Evolutionary conservation across 2,797 vertebrate genomes (phyloP), one percentile per base, ranked within the genome.

Genomic region (Onychomys arenicola): DNA sequence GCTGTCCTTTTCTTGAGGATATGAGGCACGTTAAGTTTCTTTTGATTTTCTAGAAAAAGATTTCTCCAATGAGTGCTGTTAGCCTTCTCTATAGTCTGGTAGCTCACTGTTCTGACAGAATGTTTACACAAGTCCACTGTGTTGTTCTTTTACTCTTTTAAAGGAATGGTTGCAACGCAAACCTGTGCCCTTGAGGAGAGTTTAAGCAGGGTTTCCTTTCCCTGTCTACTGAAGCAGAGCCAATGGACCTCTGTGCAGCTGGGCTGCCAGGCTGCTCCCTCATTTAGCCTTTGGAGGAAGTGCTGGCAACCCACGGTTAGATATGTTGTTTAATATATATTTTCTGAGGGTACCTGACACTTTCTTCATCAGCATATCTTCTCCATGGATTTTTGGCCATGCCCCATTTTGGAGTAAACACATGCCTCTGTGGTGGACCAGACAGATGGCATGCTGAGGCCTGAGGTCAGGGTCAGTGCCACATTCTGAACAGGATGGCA

Each of bases 1-100:
- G 43, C 25, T 78, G 61, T 6, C 23, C 43, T 73, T 81, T 93
- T 34, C 59, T 78, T 78, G 61, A 84, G 61, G 46, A 65, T 89
- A 71, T 80, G 78, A 80, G 23, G 55, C 43, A 73, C 29, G 25
- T 78, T 6, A 49, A 71, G 4, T 52, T 49, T 49, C 65, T 34
- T 29, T 67, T 75, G 49, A 29, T 55, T 87, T 91, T 90, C 75
- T 93, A 82, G 75, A 90, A 73, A 80, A 85, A 46, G 67, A 23
- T 11, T 46, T 85, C 81, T 49, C 37, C 76, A 40, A 8, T 59
- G 88, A 87, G 65, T 46, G 65, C 8, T 5, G 43, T 32, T 69
- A 69, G 61, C 49, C 34, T 90, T 85, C 49, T 73, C 65, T 52
- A 17, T 29, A 69, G 83, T n/a, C 52, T 75, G 87, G 49, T 59